Evolutionary conservation across 2,888 invertebrate species (phyloP), one percentile per base, ranked within the genome.

Genomic region (Andricus quercusramuli): DNA sequence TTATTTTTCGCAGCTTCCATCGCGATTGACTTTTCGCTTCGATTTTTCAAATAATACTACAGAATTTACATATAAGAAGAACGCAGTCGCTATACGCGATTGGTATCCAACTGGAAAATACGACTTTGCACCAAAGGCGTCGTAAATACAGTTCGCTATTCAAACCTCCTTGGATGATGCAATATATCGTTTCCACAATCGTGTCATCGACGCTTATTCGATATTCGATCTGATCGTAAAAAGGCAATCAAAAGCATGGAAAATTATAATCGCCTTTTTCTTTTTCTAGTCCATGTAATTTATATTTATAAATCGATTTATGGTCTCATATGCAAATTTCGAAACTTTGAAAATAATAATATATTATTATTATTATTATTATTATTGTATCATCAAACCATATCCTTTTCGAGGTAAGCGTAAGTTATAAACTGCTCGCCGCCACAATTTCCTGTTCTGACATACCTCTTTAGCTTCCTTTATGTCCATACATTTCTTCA

Each of bases 211-310:
- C 68, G 22, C 11, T 11, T 41, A 41, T 15, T 32, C 41, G 9
- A 22, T 22, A 44, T 68, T 68, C 41, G 47, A 68, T 11, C 41
- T n/a, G 11, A 37, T 68, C 68, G 68, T 68, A 37, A 76, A 76
- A 76, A 41, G n/a, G 59, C 59, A 20, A 76, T 20, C 76, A 62
- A 62, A 62, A 56, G 37, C n/a, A 37, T 11, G 17, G 22, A 41
- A 32, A 59, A 76, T 20, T 17, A 74, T 47, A 22, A 74, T 20
- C 74, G 74, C 56, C 25, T 11, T 5, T 51, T 32, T 74, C 20
- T 51, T 15, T 17, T 51, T 20, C 20, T 6, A 6, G 6, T 51
- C 2, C 20, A 5, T 17, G 20, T 2, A 51, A 51, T 51, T 20
- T 51, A 20, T 20, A 20, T 51, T 51, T 51, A 41, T 41, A 13